These are phyloP conservation scores for Galerucella pusilla DNA, from an alignment of 2,888 invertebrate genomes.

Conservation along the genomic window DNA sequence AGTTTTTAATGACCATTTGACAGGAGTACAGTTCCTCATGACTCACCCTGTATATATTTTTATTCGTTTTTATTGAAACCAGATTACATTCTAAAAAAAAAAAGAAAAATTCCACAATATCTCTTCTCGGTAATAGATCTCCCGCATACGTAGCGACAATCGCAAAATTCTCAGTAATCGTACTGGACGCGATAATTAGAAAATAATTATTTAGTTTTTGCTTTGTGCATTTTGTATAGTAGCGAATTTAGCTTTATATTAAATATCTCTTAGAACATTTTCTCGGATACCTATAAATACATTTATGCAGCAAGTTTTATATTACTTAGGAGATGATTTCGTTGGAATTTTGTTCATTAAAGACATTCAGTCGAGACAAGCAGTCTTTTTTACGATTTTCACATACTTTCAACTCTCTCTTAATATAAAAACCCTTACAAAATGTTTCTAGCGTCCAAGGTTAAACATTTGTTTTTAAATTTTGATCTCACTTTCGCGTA, in stretches of 20 bases:
- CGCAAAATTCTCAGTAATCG: conserved; percentile 1
- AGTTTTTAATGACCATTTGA: no score
- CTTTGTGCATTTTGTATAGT: neutral
- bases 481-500: no score
- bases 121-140: conserved; percentile 8
- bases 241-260: conserved; percentile 13
- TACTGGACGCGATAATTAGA: conserved; percentile 14
- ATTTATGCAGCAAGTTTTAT: conserved; percentile 10
- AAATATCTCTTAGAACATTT: conserved; percentile 1
- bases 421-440: no score
- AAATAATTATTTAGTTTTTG: conserved; percentile 2
- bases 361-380: conserved; percentile 4
- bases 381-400: neutral
- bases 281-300: conserved; percentile 12
- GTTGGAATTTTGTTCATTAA: neutral
- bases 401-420: neutral
- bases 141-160: neutral
- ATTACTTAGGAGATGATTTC: neutral
- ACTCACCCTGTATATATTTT: no score
- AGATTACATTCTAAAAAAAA: neutral
- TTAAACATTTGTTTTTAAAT: no score
- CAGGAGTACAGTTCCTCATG: no score
- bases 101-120: conserved; percentile 3
- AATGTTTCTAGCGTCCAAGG: no score
- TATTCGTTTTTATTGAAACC: neutral